Conservation (phyloP, 1,140 invertebrate genomes). For the Aethina tumida region DNA sequence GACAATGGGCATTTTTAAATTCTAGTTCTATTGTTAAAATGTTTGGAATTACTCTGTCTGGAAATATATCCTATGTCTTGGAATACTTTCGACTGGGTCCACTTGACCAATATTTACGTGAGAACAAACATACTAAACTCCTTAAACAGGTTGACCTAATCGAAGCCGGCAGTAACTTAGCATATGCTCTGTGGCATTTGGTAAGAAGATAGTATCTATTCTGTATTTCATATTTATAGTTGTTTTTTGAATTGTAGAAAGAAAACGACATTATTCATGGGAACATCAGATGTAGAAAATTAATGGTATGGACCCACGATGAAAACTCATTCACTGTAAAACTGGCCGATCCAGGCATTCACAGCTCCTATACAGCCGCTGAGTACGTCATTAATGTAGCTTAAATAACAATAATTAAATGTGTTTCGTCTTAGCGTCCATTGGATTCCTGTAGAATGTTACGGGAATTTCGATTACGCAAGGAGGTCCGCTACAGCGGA, state of each 20-base stretch:
- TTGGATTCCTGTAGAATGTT: conserved; percentile 77
- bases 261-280: conserved; percentile 74
- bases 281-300: conserved; percentile 73
- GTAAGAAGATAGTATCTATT: conserved; percentile 32
- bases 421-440: conserved; percentile 51
- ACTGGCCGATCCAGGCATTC: conserved; percentile 67
- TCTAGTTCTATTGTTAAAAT: conserved; percentile 63
- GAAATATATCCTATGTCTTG: conserved; percentile 65
- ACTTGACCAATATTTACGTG: conserved; percentile 60
- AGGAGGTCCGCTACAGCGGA: conserved; percentile 52
- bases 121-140: conserved; percentile 39
- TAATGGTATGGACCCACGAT: conserved; percentile 60
- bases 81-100: conserved; percentile 70
- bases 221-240: conserved; percentile 5
- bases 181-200: conserved; percentile 71
- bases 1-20: conserved; percentile 64
- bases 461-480: conserved; percentile 54
- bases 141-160: conserved; percentile 63
- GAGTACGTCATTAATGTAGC: conserved; percentile 50
- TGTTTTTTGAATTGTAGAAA: conserved; percentile 41
- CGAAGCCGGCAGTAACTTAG: conserved; percentile 64
- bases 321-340: conserved; percentile 63
- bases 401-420: conserved; percentile 2
- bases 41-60: conserved; percentile 62
- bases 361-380: conserved; percentile 37